Conservation (phyloP, 2,113 vertebrate species). For the Halichoerus grypus region DNA sequence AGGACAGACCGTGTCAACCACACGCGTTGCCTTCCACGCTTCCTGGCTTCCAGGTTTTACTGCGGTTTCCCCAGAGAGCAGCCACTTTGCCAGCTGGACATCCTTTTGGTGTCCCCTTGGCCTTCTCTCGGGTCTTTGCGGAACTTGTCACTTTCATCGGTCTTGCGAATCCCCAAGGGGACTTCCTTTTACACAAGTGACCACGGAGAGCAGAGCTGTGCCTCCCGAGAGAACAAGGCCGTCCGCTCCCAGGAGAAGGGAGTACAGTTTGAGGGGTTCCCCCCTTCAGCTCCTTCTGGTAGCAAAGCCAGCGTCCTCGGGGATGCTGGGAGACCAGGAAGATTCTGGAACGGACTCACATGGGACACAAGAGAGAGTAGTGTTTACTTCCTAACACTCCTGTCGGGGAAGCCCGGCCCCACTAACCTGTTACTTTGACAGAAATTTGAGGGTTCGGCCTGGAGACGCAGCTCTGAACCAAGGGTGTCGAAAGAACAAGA, state of each 20-base stretch:
- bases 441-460: accelerated
- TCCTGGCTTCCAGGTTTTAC: background rate
- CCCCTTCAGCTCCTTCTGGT: background rate
- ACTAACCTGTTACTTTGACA: no score
- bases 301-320: background rate
- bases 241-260: background rate
- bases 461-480: background rate
- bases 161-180: background rate
- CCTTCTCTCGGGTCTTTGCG: no score
- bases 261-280: background rate
- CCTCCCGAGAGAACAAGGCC: background rate
- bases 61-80: background rate
- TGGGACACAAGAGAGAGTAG: background rate
- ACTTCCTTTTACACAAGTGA: background rate
- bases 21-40: accelerated
- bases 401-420: background rate
- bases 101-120: no score
- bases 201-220: background rate
- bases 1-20: accelerated
- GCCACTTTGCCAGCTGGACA: background rate
- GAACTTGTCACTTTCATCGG: background rate
- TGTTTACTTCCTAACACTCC: no score
- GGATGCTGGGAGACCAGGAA: background rate
- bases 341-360: background rate
- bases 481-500: background rate